phyloP scores from a whole-genome alignment of 2,888 invertebrate species.

The Eupithecia centaureata region DNA sequence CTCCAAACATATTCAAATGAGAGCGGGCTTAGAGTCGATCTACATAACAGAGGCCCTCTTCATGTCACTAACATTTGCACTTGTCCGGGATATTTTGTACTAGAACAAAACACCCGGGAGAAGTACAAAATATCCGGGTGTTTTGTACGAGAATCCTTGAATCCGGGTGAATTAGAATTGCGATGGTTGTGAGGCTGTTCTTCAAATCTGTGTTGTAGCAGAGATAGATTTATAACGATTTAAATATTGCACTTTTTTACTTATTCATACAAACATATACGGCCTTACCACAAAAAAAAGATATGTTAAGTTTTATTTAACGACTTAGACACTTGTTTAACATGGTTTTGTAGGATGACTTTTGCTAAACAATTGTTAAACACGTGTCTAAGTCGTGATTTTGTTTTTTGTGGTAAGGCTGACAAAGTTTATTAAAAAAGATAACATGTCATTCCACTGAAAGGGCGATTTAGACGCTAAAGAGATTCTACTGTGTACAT shows the following conservation, averaged over 20 bases:
- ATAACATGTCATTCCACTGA: no score
- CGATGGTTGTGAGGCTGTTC: neutral
- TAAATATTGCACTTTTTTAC: neutral
- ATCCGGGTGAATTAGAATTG: neutral
- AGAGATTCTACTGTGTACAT: no score
- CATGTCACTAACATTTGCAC: constrained; percentile 20
- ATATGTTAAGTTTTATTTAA: no score
- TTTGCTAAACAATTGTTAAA: no score
- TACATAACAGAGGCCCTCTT: constrained; percentile 21
- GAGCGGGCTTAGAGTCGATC: constrained; percentile 13
- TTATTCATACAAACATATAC: no score
- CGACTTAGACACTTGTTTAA: no score
- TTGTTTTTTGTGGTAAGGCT: no score
- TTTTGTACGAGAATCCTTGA: neutral
- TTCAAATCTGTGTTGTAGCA: neutral
- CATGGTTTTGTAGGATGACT: no score
- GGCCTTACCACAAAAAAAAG: no score
- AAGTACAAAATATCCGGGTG: neutral
- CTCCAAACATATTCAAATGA: constrained; percentile 17
- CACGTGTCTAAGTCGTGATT: no score
- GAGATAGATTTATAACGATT: neutral
- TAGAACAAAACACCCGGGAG: neutral
- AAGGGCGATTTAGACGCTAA: no score
- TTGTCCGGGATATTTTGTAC: neutral
- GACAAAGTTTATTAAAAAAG: no score